Base-by-base conservation (phyloP, 1,140 invertebrate species). In the Papilio machaon region DNA sequence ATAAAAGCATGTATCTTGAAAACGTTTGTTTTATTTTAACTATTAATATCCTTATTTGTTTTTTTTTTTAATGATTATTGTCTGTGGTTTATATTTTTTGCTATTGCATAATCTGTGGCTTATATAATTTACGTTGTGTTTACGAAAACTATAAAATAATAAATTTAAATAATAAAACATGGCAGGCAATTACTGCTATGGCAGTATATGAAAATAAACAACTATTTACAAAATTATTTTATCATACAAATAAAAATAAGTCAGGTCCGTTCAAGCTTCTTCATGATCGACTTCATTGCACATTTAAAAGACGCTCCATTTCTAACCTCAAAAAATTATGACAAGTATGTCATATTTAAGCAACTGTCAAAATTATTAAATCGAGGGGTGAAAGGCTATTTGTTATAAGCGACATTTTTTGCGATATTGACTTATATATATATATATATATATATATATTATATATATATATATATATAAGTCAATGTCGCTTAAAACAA, bases 141-240 rank as follows among this genome's bases (percentile, higher is more conserved):
- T 58, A 35, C 23, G 15, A n/a, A 78, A 9, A 38, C 38, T 43
- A 43, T 43, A 23, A 76, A 35, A 80, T 81, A 81, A 82, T 80
- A 73, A 81, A 81, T 83, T 82, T 81, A 73, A 81, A 81, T 83
- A 82, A 82, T 85, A 87, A 88, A 87, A 85, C 85, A 92, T 92
- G 91, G 91, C 89, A 89, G 86, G 76, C 76, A 78, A 60, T n/a
- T 83, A 82, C 64, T 79, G 80, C 80, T 82, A 80, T 78, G 78
- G 82, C 80, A 82, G 80, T 83, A 86, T 79, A 81, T 82, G 85
- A 86, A 79, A 81, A 79, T 86, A 86, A 84, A 73, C 82, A 88
- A 90, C 85, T 88, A 90, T 92, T 90, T 92, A 89, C 91, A 92
- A 90, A 91, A 80, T 83, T 87, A 86, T 67, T 80, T 80, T 74